Percentiles rank a stretch among this genome's conserved stretches.
phyloP scores from a whole-genome alignment of 2,888 invertebrate species.

The Melitaea athalia region DNA sequence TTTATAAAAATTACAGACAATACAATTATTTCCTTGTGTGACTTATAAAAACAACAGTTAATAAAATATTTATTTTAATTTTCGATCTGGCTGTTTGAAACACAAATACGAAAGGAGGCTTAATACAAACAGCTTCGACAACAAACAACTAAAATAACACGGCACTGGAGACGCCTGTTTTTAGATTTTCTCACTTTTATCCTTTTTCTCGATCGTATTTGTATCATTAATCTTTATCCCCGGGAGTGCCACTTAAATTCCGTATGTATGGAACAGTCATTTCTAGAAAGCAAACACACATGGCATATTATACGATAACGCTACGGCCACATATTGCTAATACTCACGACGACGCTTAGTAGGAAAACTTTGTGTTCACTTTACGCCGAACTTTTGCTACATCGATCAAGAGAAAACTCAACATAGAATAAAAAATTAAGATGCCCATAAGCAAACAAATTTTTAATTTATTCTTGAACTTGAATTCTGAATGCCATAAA shows the following conservation, averaged over 20 bases:
- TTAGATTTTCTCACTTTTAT: constrained; percentile 41
- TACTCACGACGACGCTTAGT: no score
- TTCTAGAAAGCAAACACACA: constrained; percentile 31
- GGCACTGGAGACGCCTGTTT: constrained; percentile 41
- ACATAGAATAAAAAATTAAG: no score
- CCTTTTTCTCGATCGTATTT: constrained; percentile 44
- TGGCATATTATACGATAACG: constrained; percentile 10
- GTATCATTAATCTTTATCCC: constrained; percentile 52
- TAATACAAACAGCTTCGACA: constrained; percentile 32
- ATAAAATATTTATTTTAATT: not conserved
- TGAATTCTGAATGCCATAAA: no score
- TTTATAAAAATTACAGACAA: not conserved
- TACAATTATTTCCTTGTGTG: not conserved
- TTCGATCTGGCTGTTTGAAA: not conserved
- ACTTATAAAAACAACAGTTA: not conserved
- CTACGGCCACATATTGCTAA: no score
- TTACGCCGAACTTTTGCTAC: no score
- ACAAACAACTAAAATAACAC: constrained; percentile 42
- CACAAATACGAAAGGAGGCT: constrained; percentile 22
- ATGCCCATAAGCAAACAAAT: no score
- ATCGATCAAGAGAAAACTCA: no score
- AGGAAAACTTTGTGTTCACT: no score
- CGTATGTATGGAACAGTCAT: constrained; percentile 37
- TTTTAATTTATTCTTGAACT: no score
- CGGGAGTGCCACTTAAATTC: constrained; percentile 41